Percentiles rank a stretch among this genome's conserved stretches.
Conservation (phyloP, 2,797 vertebrate species). For the Siniperca scherzeri region DNA sequence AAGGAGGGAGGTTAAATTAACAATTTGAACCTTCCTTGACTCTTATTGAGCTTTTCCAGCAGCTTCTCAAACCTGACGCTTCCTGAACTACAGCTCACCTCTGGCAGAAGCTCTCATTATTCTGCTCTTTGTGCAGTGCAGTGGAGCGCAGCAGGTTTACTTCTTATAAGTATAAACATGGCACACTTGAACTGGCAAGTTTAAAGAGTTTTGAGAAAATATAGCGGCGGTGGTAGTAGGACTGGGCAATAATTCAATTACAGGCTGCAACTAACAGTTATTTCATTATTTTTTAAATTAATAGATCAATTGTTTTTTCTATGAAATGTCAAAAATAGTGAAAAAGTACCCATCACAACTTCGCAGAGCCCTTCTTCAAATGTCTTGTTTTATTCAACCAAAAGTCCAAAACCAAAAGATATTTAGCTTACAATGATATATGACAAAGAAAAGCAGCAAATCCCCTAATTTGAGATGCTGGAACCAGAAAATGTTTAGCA, state of each 20-base stretch:
- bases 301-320: neutral
- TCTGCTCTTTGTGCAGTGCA: slow-evolving; percentile 45
- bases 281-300: neutral
- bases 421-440: neutral
- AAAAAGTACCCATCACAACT: neutral
- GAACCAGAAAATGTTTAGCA: too few relatives aligned
- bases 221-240: neutral
- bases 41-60: slow-evolving; percentile 44
- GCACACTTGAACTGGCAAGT: slow-evolving; percentile 12
- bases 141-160: slow-evolving; percentile 26
- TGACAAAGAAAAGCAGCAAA: neutral
- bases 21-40: slow-evolving; percentile 36
- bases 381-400: neutral
- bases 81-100: slow-evolving; percentile 52
- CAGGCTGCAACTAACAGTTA: neutral
- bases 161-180: slow-evolving; percentile 33
- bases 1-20: slow-evolving; percentile 49
- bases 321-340: neutral
- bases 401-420: neutral
- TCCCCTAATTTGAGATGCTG: neutral
- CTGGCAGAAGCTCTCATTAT: slow-evolving; percentile 56
- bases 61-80: slow-evolving; percentile 32
- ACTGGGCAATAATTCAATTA: neutral
- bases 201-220: slow-evolving; percentile 27
- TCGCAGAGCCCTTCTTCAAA: neutral